These are phyloP conservation scores for Artemia franciscana DNA, from an alignment of 1,140 invertebrate species.

Conservation along the genomic window DNA sequence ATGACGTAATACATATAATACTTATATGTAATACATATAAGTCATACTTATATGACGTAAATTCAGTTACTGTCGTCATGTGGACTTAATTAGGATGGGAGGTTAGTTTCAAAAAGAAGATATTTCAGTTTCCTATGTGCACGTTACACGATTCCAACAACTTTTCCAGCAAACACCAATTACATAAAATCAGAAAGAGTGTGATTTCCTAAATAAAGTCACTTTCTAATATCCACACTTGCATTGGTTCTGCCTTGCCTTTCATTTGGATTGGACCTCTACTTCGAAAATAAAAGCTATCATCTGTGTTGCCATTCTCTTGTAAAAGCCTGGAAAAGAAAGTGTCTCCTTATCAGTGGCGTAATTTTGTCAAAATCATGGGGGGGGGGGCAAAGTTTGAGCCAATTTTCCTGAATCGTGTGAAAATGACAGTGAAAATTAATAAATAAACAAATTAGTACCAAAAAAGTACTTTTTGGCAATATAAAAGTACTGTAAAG, in stretches of 20 bases:
- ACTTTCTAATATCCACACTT: conserved; percentile 56
- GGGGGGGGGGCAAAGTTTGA: background rate
- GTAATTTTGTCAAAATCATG: no score
- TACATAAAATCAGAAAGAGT: no score
- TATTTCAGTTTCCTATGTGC: no score
- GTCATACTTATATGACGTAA: no score
- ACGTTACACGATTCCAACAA: no score
- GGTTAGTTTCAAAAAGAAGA: no score
- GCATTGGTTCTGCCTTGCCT: conserved; percentile 81
- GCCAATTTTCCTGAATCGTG: background rate
- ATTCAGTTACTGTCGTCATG: no score
- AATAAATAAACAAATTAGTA: background rate
- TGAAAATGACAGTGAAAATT: background rate
- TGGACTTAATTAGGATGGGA: no score
- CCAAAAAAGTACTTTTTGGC: background rate
- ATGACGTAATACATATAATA: no score
- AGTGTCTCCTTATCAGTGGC: no score
- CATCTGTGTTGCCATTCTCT: conserved; percentile 56
- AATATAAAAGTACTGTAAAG: background rate
- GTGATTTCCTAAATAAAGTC: background rate
- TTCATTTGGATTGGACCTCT: conserved; percentile 79
- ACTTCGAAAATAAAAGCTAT: conserved; percentile 60
- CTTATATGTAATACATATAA: no score
- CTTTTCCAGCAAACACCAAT: no score
- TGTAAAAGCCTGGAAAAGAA: conserved; percentile 44